Conservation (phyloP, 1,140 invertebrate genomes). For the Diorhabda sublineata region DNA sequence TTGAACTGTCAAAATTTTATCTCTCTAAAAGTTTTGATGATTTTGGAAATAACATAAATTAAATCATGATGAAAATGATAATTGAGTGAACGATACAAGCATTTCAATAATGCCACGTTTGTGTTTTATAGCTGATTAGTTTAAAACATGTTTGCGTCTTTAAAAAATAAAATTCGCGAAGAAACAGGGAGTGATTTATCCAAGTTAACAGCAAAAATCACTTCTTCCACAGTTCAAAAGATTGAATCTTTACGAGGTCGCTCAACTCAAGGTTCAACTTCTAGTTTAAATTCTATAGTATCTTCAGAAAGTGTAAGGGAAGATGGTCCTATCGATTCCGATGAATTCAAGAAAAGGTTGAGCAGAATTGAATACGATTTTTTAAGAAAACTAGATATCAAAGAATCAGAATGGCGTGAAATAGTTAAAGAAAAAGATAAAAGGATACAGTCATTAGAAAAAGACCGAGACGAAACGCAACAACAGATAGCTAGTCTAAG, state of each 20-base stretch:
- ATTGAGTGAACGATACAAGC: too few relatives aligned
- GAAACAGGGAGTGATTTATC: constrained; percentile 68
- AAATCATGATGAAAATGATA: too few relatives aligned
- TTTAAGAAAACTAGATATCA: constrained; percentile 58
- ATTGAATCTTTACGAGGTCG: constrained; percentile 52
- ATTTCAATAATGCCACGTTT: too few relatives aligned
- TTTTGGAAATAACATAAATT: too few relatives aligned
- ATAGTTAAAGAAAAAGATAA: constrained; percentile 55
- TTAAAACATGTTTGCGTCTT: constrained; percentile 57
- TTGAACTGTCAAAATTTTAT: too few relatives aligned
- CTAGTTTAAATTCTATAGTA: constrained; percentile 56
- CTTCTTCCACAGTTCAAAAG: constrained; percentile 49
- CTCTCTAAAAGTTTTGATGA: too few relatives aligned
- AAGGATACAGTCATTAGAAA: constrained; percentile 53
- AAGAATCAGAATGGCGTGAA: constrained; percentile 63
- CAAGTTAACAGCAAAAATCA: constrained; percentile 48
- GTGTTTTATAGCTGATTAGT: background rate
- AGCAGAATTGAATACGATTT: constrained; percentile 57
- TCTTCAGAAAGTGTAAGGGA: constrained; percentile 45
- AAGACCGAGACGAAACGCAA: constrained; percentile 57
- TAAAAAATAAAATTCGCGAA: constrained; percentile 71
- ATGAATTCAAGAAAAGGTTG: constrained; percentile 52
- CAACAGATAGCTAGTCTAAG: constrained; percentile 58
- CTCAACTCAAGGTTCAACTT: constrained; percentile 58
- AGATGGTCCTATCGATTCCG: constrained; percentile 41